Conservation (phyloP, 1,140 invertebrate genomes). For the Drosophila ohnishii region DNA sequence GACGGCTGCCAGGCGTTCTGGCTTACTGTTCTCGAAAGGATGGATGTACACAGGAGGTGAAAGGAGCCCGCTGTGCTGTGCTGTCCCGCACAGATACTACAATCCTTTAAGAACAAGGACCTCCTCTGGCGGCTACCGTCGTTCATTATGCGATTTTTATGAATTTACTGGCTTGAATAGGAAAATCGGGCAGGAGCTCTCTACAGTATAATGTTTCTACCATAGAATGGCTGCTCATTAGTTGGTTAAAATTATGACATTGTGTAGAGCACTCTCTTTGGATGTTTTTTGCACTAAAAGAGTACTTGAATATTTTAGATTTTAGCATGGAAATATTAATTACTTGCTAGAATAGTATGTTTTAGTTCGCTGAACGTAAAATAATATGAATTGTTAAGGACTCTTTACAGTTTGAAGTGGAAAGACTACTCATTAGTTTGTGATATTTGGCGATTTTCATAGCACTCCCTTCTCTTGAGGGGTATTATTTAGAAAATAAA, state of each 20-base stretch:
- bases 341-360: no score
- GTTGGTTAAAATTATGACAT: neutral
- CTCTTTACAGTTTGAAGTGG: neutral
- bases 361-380: no score
- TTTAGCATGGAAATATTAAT: neutral
- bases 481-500: neutral
- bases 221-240: neutral
- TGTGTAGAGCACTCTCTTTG: neutral
- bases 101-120: constrained; percentile 42
- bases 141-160: neutral
- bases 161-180: constrained; percentile 2
- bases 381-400: neutral
- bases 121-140: neutral
- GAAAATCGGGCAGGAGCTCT: constrained; percentile 3
- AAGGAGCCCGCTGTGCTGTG: constrained; percentile 19
- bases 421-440: no score
- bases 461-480: neutral
- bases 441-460: no score
- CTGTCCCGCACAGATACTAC: constrained; percentile 11
- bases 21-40: constrained; percentile 21
- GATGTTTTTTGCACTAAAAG: neutral
- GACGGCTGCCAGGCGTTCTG: constrained; percentile 62
- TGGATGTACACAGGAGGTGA: neutral
- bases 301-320: neutral
- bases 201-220: neutral